These are phyloP conservation scores for Aspidiotus rigidus DNA, from an alignment of 2,888 invertebrate species.

Conservation along the genomic window DNA sequence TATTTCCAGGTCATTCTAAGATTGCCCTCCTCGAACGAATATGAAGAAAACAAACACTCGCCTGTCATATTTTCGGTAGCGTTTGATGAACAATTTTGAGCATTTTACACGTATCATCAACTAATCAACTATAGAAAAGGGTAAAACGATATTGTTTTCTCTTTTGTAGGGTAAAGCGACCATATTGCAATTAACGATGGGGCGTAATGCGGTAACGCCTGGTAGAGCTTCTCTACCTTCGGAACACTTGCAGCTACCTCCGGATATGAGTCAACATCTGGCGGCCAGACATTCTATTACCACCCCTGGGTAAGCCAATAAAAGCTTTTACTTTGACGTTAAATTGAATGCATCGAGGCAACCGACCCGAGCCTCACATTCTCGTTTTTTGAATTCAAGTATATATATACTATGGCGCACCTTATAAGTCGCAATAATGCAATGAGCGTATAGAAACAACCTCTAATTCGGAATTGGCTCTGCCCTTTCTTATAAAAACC, in stretches of 20 bases:
- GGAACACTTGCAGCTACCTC: slow-evolving; percentile 28
- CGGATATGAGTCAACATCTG: slow-evolving; percentile 31
- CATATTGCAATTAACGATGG: slow-evolving; percentile 28
- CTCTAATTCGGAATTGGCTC: too few species aligned
- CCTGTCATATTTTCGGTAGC: slow-evolving; percentile 30
- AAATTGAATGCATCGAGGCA: too few species aligned
- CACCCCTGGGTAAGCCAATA: slow-evolving; percentile 18
- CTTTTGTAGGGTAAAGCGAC: slow-evolving; percentile 24
- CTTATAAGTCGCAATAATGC: too few species aligned
- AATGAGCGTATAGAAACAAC: too few species aligned
- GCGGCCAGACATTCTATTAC: slow-evolving; percentile 30
- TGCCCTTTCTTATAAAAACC: too few species aligned
- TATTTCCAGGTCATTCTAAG: slow-evolving; percentile 65
- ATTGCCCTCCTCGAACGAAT: slow-evolving; percentile 63
- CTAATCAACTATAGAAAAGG: neutral
- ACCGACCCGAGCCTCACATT: too few species aligned
- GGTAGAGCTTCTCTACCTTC: slow-evolving; percentile 29
- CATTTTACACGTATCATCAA: too few species aligned
- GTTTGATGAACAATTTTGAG: neutral
- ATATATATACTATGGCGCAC: too few species aligned
- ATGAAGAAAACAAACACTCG: slow-evolving; percentile 48
- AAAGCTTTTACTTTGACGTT: neutral
- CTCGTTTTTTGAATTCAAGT: too few species aligned
- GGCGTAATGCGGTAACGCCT: slow-evolving; percentile 17
- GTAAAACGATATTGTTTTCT: neutral